Base-by-base conservation (phyloP, 2,113 vertebrate species). In the Otus sunia region DNA sequence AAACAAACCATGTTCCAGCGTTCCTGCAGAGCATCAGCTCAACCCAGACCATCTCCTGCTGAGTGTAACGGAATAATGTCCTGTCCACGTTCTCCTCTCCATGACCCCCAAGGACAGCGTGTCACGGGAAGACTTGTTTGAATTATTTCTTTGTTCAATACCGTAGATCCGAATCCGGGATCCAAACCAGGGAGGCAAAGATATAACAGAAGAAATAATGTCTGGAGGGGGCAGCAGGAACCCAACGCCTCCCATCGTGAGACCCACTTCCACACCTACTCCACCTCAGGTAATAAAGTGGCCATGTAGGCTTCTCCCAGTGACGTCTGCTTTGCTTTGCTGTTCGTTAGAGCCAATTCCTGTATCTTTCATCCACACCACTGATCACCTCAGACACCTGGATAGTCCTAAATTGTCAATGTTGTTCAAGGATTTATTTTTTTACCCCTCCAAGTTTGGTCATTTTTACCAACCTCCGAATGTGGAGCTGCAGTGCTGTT, bases 191-290 rank as follows among this genome's bases (percentile, higher is more conserved):
- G 99, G 99, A 41, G 99, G 99, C 94, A 99, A 98, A 98, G 99
- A 99, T 89, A 99, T 99, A 98, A 99, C 99, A 6, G 99, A 99
- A 92, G 99, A 99, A 97, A 99, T 99, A 91, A 99, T 99, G 99
- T 99, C 99, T n/a, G 98, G 99, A 81, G 99, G 99, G 88, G 99
- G 99, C 93, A 99, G 99, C 98, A 98, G 99, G 95, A 99, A 99
- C 97, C 99, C 99, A 68, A 99, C 99, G 0, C 99, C 99, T 68
- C 99, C 99, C 83, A 98, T 98, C 4, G 98, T 98, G 37, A 98
- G 98, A 73, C 98, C 99, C 49, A 98, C 98, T 56, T 99, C 99
- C 55, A 99, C 99, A 52, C 99, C 99, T 1, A 99, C 99, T 22
- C 99, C 99, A 25, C 99, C 99, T 96, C 99, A 99, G 99, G 99